phyloP scores from a whole-genome alignment of 2,888 invertebrate species.

The Leptinotarsa peninsularis region DNA sequence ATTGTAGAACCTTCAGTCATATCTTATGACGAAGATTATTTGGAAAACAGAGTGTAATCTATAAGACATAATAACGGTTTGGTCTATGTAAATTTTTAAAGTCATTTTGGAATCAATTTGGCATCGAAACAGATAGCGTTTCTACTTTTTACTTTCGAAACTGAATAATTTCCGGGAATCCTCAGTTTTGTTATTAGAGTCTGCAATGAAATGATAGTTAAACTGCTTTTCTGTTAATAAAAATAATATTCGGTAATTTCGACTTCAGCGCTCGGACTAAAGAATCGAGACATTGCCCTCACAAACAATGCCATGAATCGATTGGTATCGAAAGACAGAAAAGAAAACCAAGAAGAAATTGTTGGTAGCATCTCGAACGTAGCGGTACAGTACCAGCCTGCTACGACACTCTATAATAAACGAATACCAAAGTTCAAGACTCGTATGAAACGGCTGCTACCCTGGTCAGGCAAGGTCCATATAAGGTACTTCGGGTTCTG shows the following conservation, averaged over 20 bases:
- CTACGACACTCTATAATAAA: slow-evolving; percentile 21
- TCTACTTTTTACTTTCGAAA: too few species aligned
- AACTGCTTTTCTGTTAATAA: too few species aligned
- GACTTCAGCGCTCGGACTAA: not conserved
- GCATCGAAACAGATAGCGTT: too few species aligned
- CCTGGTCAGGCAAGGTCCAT: slow-evolving; percentile 52
- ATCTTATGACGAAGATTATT: too few species aligned
- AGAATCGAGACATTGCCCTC: slow-evolving; percentile 13
- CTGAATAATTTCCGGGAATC: too few species aligned
- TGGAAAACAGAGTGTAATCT: too few species aligned
- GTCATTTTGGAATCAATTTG: too few species aligned
- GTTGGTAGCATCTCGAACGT: slow-evolving; percentile 27
- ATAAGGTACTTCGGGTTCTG: slow-evolving; percentile 49
- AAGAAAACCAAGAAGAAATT: slow-evolving; percentile 31
- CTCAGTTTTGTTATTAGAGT: too few species aligned
- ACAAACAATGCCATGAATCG: slow-evolving; percentile 25
- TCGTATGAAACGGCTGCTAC: slow-evolving; percentile 51
- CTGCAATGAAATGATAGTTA: too few species aligned
- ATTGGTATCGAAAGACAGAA: slow-evolving; percentile 25
- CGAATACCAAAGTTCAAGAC: slow-evolving; percentile 51
- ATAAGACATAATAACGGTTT: too few species aligned
- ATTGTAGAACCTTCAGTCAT: too few species aligned
- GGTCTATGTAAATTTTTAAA: too few species aligned
- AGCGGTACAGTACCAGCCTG: slow-evolving; percentile 47
- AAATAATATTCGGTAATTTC: not conserved